Evolutionary conservation across 2,797 vertebrate species (phyloP), one percentile per base, ranked within the genome.

Genomic region (Coilia nasus): DNA sequence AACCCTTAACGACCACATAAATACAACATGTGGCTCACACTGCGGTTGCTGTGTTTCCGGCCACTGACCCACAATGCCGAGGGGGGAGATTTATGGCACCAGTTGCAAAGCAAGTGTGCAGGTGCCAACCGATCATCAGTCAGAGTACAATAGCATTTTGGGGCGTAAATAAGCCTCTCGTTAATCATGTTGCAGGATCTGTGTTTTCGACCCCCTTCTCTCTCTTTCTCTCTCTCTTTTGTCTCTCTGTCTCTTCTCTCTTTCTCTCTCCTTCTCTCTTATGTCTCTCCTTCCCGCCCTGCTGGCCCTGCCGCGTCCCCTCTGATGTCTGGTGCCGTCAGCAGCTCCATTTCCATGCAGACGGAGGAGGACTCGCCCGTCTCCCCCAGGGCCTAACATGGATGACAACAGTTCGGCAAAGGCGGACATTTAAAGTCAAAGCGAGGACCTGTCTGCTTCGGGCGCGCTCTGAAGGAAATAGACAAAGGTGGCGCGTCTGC

Each of bases 71-170:
- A 78, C 10, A 78, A 78, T 78, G 31, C 35, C 35, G 35, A 41
- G 35, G 28, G 28, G 28, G n/a, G 67, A 17, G 31, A 78, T 35
- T 31, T 78, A 44, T 78, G 21, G 31, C 71, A 19, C 17, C 31
- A 14, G 35, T 5, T 44, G 31, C 35, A 78, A 78, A 31, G 17
- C 19, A 21, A 78, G 71, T 54, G 50, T 54, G 50, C 50, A 78
- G 35, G 57, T 59, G 57, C 57, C 57, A 59, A 17, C 57, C 57
- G 71, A 19, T 78, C 35, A 78, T 78, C 71, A 78, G 41, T 78
- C 71, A 78, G 71, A 41, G 15, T n/a, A 78, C 71, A 78, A 78
- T 78, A 44, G 71, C 17, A 28, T 75, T 19, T 67, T 25, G 62
- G 23, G 62, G 67, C 31, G 71, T 78, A 78, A 78, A 78, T 31